These are phyloP conservation scores for Cathartes aura DNA, from an alignment of 2,113 vertebrate species.

Conservation along the genomic window DNA sequence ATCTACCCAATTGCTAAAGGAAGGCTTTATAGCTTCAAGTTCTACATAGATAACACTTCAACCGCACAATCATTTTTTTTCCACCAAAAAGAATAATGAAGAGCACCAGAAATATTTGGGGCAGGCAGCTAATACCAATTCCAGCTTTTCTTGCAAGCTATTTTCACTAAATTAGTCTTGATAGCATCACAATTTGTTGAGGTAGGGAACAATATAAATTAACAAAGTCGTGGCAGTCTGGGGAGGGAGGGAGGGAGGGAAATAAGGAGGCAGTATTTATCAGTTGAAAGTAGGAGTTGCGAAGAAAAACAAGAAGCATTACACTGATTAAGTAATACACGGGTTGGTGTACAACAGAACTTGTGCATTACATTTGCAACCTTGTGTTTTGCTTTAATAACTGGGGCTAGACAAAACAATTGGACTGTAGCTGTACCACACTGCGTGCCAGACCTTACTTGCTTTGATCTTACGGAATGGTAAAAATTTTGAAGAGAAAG, in stretches of 20 bases:
- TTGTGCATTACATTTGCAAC: neutral
- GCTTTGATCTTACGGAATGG: conserved; percentile 2
- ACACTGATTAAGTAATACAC: neutral
- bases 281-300: neutral
- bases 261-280: neutral
- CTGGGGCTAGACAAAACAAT: conserved; percentile 39
- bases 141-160: neutral
- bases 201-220: neutral
- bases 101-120: neutral
- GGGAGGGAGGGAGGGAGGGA: neutral
- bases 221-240: neutral
- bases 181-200: neutral
- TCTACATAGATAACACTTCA: neutral
- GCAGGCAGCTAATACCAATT: neutral
- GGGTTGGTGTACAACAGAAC: neutral
- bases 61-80: neutral
- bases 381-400: conserved; percentile 21
- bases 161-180: neutral
- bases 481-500: neutral
- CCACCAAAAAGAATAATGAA: neutral
- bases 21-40: conserved; percentile 1
- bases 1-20: neutral
- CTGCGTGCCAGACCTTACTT: neutral
- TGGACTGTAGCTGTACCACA: neutral
- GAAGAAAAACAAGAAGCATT: neutral